Evolutionary conservation across 2,888 invertebrate genomes (phyloP).

Genomic region (Ectemnius cavifrons): DNA sequence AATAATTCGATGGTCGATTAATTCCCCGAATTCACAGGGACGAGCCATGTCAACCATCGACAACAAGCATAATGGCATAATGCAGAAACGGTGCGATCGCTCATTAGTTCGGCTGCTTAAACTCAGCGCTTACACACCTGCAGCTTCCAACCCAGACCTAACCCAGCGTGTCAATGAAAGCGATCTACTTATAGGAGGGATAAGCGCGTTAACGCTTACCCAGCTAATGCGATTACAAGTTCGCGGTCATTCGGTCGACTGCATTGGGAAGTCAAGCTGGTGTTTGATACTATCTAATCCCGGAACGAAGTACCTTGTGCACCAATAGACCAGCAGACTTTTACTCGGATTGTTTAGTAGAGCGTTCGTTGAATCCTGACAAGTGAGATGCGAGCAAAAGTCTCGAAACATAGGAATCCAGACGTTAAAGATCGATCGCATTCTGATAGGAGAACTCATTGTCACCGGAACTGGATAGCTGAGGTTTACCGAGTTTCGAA

Average conservation of each 20-base stretch:
- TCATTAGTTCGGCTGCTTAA: background rate
- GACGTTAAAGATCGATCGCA: constrained; percentile 34
- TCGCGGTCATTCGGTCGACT: background rate
- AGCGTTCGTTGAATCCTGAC: background rate
- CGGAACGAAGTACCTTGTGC: background rate
- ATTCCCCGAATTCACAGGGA: background rate
- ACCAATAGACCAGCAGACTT: background rate
- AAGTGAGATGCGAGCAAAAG: background rate
- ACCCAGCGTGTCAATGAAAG: constrained; percentile 17
- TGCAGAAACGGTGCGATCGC: background rate
- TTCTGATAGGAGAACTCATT: constrained; percentile 39
- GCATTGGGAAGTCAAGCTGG: no score
- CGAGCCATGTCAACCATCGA: no score
- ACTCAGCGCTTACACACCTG: constrained; percentile 18
- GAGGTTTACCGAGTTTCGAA: constrained; percentile 10
- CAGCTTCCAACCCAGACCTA: constrained; percentile 22
- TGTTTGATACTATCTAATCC: background rate
- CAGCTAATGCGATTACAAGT: constrained; percentile 39
- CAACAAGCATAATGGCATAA: no score
- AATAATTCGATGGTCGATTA: background rate
- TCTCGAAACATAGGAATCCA: background rate
- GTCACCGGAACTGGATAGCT: constrained; percentile 41
- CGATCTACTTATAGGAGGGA: constrained; percentile 13
- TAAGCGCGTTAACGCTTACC: constrained; percentile 44
- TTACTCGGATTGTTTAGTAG: background rate